phyloP scores from a whole-genome alignment of 1,140 invertebrate species.

The Musca domestica region DNA sequence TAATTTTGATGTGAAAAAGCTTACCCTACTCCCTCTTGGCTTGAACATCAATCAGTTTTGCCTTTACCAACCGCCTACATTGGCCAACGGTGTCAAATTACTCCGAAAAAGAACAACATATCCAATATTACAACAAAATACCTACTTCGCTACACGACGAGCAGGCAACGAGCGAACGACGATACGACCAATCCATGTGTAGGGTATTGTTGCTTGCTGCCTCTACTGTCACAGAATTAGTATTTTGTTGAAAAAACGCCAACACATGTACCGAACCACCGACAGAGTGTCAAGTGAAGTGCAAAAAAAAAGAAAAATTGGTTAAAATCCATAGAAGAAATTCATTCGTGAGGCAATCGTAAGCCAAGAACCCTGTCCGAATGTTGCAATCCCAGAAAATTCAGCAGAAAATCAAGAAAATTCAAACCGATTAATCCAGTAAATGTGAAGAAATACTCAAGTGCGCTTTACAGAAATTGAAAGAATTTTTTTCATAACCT shows the following conservation, averaged over 20 bases:
- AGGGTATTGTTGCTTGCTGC: conserved; percentile 12
- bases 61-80: too few relatives aligned
- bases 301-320: not conserved
- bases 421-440: too few relatives aligned
- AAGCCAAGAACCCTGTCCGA: not conserved
- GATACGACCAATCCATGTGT: not conserved
- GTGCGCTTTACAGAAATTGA: too few relatives aligned
- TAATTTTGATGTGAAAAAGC: too few relatives aligned
- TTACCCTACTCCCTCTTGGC: too few relatives aligned
- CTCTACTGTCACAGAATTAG: not conserved
- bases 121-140: too few relatives aligned
- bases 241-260: conserved; percentile 8
- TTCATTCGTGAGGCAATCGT: too few relatives aligned
- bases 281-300: conserved; percentile 4
- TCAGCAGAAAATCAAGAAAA: not conserved
- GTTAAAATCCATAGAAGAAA: not conserved
- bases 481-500: too few relatives aligned
- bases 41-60: too few relatives aligned
- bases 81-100: not conserved
- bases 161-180: too few relatives aligned
- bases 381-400: not conserved
- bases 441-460: too few relatives aligned
- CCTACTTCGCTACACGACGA: too few relatives aligned
- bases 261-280: conserved; percentile 15
- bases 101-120: not conserved